phyloP scores from a whole-genome alignment of 2,888 invertebrate genomes.

The Autographa pulchrina region DNA sequence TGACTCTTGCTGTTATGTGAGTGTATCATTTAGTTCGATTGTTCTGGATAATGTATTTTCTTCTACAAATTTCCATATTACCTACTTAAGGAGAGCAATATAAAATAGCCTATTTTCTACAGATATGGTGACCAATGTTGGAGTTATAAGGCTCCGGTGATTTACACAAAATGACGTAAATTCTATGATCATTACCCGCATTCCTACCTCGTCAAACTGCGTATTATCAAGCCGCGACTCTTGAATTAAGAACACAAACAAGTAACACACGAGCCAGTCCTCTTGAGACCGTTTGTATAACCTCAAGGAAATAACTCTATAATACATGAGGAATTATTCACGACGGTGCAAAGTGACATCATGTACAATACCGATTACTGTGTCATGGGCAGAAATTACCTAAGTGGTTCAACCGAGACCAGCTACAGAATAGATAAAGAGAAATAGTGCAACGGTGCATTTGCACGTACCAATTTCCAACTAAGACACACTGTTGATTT shows the following conservation, averaged over 20 bases:
- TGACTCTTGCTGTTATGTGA: background rate
- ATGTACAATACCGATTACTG: conserved; percentile 58
- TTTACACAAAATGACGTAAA: conserved; percentile 6
- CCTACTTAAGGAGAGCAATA: too few species aligned
- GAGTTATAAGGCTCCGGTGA: background rate
- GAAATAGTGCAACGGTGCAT: conserved; percentile 52
- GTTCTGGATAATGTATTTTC: too few species aligned
- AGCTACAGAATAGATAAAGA: conserved; percentile 42
- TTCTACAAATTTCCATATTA: too few species aligned
- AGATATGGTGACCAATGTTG: too few species aligned
- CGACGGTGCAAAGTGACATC: conserved; percentile 62
- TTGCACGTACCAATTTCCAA: conserved; percentile 41
- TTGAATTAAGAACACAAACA: conserved; percentile 41
- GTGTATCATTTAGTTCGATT: background rate
- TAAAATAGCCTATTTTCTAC: too few species aligned
- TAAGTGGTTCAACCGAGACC: conserved; percentile 38
- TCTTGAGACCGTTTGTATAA: conserved; percentile 47
- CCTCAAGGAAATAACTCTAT: conserved; percentile 57
- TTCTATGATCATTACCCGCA: conserved; percentile 14
- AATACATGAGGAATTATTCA: conserved; percentile 54
- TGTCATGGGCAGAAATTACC: conserved; percentile 66
- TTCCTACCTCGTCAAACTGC: conserved; percentile 20
- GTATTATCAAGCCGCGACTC: conserved; percentile 29
- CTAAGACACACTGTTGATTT: conserved; percentile 30
- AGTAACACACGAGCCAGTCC: conserved; percentile 29